Percentiles rank a stretch among this genome's conserved stretches.
These are phyloP conservation scores for Suncus etruscus DNA, from an alignment of 2,113 vertebrate genomes.

Conservation along the genomic window DNA sequence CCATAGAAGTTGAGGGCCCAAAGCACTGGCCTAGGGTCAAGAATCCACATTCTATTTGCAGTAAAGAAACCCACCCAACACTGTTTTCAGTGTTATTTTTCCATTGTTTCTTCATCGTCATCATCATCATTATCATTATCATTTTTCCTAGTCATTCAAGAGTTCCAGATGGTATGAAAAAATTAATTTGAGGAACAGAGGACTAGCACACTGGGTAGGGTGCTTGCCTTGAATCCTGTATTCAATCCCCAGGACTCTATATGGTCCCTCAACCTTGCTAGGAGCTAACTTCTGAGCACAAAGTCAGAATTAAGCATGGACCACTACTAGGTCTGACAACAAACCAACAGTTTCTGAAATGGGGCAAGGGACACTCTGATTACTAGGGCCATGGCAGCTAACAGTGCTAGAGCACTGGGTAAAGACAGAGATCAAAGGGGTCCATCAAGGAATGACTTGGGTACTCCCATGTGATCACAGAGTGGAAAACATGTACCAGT, in stretches of 20 bases:
- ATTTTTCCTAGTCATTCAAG: background rate
- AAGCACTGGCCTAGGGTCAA: conserved; percentile 83
- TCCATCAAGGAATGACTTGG: background rate
- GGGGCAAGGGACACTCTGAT: no score
- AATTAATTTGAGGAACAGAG: no score
- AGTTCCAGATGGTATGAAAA: background rate
- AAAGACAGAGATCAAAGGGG: conserved; percentile 50
- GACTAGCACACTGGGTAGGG: no score
- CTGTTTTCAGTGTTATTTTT: conserved; percentile 66
- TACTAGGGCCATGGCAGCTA: no score
- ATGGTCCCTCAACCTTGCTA: no score
- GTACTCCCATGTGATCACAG: background rate
- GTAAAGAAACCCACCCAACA: conserved; percentile 73
- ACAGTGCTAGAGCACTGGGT: background rate
- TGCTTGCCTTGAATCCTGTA: no score
- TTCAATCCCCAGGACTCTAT: no score
- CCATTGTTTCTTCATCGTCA: no score
- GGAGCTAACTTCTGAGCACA: no score
- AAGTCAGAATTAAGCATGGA: no score
- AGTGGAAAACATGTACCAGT: accelerated
- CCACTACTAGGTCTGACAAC: no score
- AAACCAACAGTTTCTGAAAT: no score
- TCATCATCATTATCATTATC: background rate
- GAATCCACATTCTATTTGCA: conserved; percentile 81
- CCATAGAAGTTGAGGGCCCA: conserved; percentile 85